Evolutionary conservation across 2,797 vertebrate species (phyloP).

Genomic region (Echeneis naucrates): DNA sequence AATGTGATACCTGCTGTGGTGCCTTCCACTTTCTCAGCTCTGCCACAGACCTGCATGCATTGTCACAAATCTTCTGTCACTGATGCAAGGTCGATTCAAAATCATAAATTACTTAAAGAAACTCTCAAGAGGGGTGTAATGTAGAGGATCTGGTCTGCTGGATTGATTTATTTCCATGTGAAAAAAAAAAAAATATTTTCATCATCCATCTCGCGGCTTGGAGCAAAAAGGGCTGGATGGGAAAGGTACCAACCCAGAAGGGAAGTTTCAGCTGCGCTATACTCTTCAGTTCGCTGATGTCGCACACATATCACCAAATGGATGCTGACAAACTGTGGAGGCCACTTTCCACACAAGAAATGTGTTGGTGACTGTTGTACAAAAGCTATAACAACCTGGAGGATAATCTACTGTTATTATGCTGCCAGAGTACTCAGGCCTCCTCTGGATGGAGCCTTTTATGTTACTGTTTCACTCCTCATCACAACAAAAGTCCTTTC

Average conservation of each 20-base stretch:
- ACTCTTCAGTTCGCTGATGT: slow-evolving; percentile 4
- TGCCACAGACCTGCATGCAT: slow-evolving; percentile 13
- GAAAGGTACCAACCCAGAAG: neutral
- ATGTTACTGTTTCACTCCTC: neutral
- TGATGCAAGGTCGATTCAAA: slow-evolving; percentile 21
- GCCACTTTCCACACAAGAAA: slow-evolving; percentile 1
- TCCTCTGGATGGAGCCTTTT: slow-evolving; percentile 6
- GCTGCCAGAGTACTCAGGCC: slow-evolving; percentile 1
- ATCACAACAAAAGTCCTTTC: slow-evolving; percentile 8
- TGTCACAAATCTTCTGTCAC: slow-evolving; percentile 2
- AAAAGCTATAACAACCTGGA: slow-evolving; percentile 8
- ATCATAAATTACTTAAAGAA: slow-evolving; percentile 38
- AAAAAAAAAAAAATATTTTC: slow-evolving; percentile 16
- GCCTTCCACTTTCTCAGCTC: slow-evolving; percentile 10
- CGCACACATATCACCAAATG: slow-evolving; percentile 12
- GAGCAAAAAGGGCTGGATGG: slow-evolving; percentile 17
- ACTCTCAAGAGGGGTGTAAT: slow-evolving; percentile 1
- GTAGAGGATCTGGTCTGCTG: slow-evolving; percentile 12
- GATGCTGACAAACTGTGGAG: slow-evolving; percentile 26
- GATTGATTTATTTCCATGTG: slow-evolving; percentile 35
- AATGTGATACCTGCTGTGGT: slow-evolving; percentile 8
- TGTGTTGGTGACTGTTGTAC: slow-evolving; percentile 6
- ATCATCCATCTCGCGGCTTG: slow-evolving; percentile 25
- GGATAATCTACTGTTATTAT: slow-evolving; percentile 8
- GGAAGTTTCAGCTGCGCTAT: slow-evolving; percentile 14